Evolutionary conservation across 2,113 vertebrate species (phyloP), one percentile per base, ranked within the genome.

Genomic region (Otolemur garnettii): DNA sequence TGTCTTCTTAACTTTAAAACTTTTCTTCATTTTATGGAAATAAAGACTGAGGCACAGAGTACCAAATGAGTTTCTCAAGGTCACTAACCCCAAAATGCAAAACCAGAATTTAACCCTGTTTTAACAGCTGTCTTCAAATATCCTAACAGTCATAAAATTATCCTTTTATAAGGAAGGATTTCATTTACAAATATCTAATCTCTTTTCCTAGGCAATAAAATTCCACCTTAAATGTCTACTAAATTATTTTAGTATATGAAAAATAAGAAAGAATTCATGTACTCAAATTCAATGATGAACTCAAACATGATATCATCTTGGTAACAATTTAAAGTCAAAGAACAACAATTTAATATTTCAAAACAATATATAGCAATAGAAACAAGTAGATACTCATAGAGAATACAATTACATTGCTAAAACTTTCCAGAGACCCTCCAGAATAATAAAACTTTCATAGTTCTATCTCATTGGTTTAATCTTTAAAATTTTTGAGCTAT

Each of bases 311-410:
- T 84, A 3, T 69, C n/a, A 64, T 59, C 74, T 85, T 38, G 35
- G 24, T 35, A 92, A 89, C 10, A 50, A 74, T n/a, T 79, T 96
- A 88, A 96, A 92, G 74, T 75, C 17, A 75, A 81, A 95, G 14
- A 21, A 2, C 55, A 74, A 62, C 12, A 57, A 78, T 53, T 38
- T 64, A 77, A 50, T 13, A 69, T 91, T 50, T 88, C 66, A 91
- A 86, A 84, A 35, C 28, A 50, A 50, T 9, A 77, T 2, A 33
- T 80, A 50, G 30, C 22, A 66, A 45, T 9, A 15, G n/a, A 83
- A 90, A 26, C 26, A 83, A 94, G 55, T 42, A 30, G 9, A 26
- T 82, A 60, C 57, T 78, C n/a, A 17, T 7, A 62, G 35, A 78
- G 45, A 84, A 75, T 30, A 64, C 8, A 84, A 17, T 5, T 33